Evolutionary conservation across 2,888 invertebrate species (phyloP), one percentile per base, ranked within the genome.

Genomic region (Melinopterus prodromus): DNA sequence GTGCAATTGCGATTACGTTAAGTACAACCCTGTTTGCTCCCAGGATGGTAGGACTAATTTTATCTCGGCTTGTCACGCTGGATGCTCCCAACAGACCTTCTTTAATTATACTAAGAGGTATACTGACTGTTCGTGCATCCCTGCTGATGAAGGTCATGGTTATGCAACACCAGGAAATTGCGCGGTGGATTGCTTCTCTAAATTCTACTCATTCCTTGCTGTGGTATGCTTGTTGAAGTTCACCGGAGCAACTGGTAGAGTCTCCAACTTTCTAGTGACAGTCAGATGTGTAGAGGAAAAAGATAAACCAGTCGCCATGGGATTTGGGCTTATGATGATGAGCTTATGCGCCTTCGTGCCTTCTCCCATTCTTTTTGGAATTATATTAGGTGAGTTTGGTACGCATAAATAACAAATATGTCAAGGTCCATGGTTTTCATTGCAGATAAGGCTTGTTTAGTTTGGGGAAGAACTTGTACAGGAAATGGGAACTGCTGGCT

Each of bases 1-100:
- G 80, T 95, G 95, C 86, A 89, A 92, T 81, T 95, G 95, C 87
- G 93, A 93, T 84, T 93, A 92, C 84, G 93, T 93, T 26, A 93
- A 93, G 82, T 95, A 94, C 86, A 93, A 94, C 77, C 95, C 95
- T 0, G 93, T 95, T 0, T 95, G 95, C 85, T 92, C 93, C 5
- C 91, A 92, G 82, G 92, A 92, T 81, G 91, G 92, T 0, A 85
- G 83, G 69, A 91, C 92, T 83, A 93, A 94, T 2, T 96, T 92
- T 86, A 95, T 95, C 84, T 95, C 95, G 0, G 94, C 96, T 6
- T 96, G 96, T 86, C 95, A 95, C 86, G 96, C 96, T 16, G 96
- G 96, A 6, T 96, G 95, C 86, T 91, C 88, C 77, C 88, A 90
- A 82, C 86, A 88, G 70, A 86, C 86, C 9, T 86, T 86, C 69